phyloP scores from a whole-genome alignment of 92 coral and sea anemone species.

The Plumapathes pennacea region DNA sequence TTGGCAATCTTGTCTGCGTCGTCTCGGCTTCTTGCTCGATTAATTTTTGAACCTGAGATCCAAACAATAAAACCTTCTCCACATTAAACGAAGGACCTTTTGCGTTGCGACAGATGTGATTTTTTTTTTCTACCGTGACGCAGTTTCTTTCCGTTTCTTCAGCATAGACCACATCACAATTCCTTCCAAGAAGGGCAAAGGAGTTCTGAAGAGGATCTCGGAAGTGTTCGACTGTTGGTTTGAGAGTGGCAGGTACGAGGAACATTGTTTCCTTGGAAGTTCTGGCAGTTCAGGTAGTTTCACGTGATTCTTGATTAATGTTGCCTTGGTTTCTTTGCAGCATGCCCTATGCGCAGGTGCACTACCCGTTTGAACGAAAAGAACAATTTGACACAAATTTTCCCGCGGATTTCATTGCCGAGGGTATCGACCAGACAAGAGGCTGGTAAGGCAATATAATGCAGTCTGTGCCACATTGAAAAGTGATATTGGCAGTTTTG shows the following conservation, averaged over 20 bases:
- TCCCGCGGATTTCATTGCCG: constrained; percentile 99
- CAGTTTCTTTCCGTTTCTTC: too few species aligned
- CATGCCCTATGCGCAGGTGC: constrained; percentile 98
- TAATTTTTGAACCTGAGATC: too few species aligned
- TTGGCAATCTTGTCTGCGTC: too few species aligned
- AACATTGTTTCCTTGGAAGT: background rate
- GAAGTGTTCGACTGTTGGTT: constrained; percentile 99
- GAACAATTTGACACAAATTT: constrained; percentile 80
- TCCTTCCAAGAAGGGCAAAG: constrained; percentile 95
- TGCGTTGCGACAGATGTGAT: too few species aligned
- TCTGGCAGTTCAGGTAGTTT: background rate
- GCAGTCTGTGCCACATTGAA: background rate
- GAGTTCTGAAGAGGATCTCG: constrained; percentile 76
- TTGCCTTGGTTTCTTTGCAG: constrained; percentile 32
- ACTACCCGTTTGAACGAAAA: constrained; percentile 92
- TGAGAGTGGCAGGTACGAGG: constrained; percentile 96
- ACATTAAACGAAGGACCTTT: too few species aligned
- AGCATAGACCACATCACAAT: constrained; percentile 89
- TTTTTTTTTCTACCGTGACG: too few species aligned
- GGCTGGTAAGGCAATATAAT: constrained; percentile 70
- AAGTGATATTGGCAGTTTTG: too few species aligned
- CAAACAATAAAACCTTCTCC: too few species aligned
- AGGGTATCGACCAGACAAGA: constrained; percentile 99
- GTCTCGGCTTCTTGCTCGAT: too few species aligned
- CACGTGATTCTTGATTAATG: too few species aligned